A percentile compares a stretch with the other conserved stretches of the same genome.
These are phyloP conservation scores for Steinernema scapterisci DNA, from an alignment of 2,888 invertebrate species.

Conservation along the genomic window DNA sequence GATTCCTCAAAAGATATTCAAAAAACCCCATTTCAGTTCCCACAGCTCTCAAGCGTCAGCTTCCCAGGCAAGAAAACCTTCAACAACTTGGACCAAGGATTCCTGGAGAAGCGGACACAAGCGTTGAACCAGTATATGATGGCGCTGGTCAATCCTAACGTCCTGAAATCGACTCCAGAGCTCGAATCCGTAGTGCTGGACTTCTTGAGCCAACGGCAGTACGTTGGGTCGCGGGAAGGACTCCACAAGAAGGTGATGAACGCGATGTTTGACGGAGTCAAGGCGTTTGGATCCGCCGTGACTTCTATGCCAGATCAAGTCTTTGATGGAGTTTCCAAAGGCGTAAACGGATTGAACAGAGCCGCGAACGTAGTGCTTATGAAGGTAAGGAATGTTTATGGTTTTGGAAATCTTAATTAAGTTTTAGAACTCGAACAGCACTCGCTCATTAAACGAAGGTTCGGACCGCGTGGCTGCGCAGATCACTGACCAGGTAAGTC, in stretches of 20 bases:
- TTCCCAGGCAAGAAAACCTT: conserved; percentile 92
- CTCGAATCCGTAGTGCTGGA: conserved; percentile 69
- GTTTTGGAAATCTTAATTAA: neutral
- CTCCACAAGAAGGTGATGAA: conserved; percentile 50
- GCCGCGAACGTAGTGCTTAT: conserved; percentile 72
- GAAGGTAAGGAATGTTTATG: neutral
- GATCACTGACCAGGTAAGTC: conserved; percentile 45
- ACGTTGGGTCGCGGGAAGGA: conserved; percentile 47
- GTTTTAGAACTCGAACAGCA: conserved; percentile 19
- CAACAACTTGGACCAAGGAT: conserved; percentile 81
- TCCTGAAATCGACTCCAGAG: conserved; percentile 74
- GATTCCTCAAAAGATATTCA: conserved; percentile 41
- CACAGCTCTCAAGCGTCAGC: conserved; percentile 78
- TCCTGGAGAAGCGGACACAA: conserved; percentile 82
- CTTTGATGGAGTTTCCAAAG: conserved; percentile 81
- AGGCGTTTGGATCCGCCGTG: conserved; percentile 77
- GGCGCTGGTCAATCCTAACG: conserved; percentile 44
- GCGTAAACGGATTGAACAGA: conserved; percentile 81
- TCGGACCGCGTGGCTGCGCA: conserved; percentile 57
- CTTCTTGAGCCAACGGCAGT: conserved; percentile 66
- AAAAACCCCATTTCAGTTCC: conserved; percentile 74
- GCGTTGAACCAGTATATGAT: conserved; percentile 80
- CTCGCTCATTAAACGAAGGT: conserved; percentile 37
- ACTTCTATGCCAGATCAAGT: conserved; percentile 87
- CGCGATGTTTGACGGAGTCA: conserved; percentile 79